These are phyloP conservation scores for Pachydiplax longipennis DNA, from an alignment of 2,888 invertebrate genomes.

Conservation along the genomic window DNA sequence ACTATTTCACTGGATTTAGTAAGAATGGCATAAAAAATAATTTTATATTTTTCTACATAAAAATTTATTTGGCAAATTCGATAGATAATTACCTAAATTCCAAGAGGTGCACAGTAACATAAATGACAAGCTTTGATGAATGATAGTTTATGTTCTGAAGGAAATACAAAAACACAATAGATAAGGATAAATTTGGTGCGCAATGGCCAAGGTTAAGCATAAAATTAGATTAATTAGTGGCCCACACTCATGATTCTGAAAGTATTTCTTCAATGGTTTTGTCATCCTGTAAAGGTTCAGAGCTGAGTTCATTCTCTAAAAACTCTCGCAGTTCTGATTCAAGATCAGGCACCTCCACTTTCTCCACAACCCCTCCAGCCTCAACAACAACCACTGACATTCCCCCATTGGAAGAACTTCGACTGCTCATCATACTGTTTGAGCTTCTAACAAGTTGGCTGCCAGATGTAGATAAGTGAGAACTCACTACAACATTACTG, in stretches of 20 bases:
- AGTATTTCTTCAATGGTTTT: conserved; percentile 45
- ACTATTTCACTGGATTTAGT: too few relatives aligned
- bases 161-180: background rate
- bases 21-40: too few relatives aligned
- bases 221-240: background rate
- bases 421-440: background rate
- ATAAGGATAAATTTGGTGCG: background rate
- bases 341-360: conserved; percentile 63
- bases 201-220: background rate
- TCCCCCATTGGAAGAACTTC: background rate
- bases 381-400: conserved; percentile 47
- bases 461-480: background rate
- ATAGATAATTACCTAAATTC: background rate
- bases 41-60: too few relatives aligned
- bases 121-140: background rate
- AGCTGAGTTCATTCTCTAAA: conserved; percentile 71
- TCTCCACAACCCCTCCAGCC: conserved; percentile 55
- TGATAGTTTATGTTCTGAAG: background rate
- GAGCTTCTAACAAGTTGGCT: background rate
- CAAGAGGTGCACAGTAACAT: background rate
- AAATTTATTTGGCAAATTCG: background rate
- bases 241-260: conserved; percentile 13
- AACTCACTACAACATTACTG: background rate
- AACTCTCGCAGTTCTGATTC: conserved; percentile 76
- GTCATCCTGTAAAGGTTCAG: conserved; percentile 60